These are phyloP conservation scores for Stenurella melanura DNA, from an alignment of 2,888 invertebrate genomes.

Conservation along the genomic window DNA sequence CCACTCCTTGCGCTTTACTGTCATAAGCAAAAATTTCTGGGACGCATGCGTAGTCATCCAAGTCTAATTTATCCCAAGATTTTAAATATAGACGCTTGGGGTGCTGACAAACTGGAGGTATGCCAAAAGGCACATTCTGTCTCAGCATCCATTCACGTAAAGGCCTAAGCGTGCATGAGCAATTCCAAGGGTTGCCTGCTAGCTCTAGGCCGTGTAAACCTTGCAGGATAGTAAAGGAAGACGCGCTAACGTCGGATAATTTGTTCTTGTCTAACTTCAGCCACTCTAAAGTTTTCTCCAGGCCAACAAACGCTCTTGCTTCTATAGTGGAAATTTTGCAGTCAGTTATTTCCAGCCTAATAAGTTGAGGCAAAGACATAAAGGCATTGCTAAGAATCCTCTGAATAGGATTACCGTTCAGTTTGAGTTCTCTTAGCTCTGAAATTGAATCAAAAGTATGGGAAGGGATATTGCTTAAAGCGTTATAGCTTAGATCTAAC, in stretches of 20 bases:
- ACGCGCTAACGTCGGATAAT: constrained; percentile 80
- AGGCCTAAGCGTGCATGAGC: constrained; percentile 84
- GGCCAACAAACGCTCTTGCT: constrained; percentile 82
- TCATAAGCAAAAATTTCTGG: constrained; percentile 81
- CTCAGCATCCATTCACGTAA: constrained; percentile 87
- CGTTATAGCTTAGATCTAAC: constrained; percentile 86
- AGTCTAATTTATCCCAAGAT: constrained; percentile 84
- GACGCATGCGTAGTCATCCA: constrained; percentile 87
- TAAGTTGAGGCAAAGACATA: constrained; percentile 79
- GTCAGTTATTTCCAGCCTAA: constrained; percentile 83
- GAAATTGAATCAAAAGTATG: constrained; percentile 83
- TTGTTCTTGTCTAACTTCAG: constrained; percentile 86
- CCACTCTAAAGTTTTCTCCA: constrained; percentile 84
- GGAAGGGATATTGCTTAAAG: constrained; percentile 81
- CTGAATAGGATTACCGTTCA: constrained; percentile 85
- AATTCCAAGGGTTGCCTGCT: constrained; percentile 89
- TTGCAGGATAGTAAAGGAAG: constrained; percentile 80
- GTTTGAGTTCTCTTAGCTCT: constrained; percentile 83
- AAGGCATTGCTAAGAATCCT: constrained; percentile 83
- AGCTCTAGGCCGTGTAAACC: constrained; percentile 85
- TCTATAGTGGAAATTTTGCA: constrained; percentile 83
- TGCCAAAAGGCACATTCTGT: constrained; percentile 84
- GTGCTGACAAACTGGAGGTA: constrained; percentile 82
- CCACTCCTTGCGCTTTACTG: constrained; percentile 79
- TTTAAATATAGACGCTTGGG: constrained; percentile 80